Evolutionary conservation across 1,140 invertebrate species (phyloP).

Genomic region (Apis mellifera): Amel_HAv3.1 CM009942.2:10678001-10678500

Average conservation of each 20-base stretch:
- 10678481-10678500: too few relatives aligned
- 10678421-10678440: too few relatives aligned
- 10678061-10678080: not conserved
- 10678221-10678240: not conserved
- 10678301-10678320: too few relatives aligned
- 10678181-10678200: constrained; percentile 7
- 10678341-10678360: constrained; percentile 7
- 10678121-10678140: constrained; percentile 14
- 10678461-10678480: too few relatives aligned
- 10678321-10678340: not conserved
- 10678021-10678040: too few relatives aligned
- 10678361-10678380: not conserved
- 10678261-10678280: not conserved
- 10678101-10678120: constrained; percentile 10
- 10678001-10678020: too few relatives aligned
- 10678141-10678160: constrained; percentile 14
- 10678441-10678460: too few relatives aligned
- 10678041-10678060: constrained; percentile 1
- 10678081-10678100: constrained; percentile 14
- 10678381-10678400: not conserved
- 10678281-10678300: not conserved
- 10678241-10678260: constrained; percentile 1
- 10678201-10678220: not conserved
- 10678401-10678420: not conserved
- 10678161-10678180: not conserved